A percentile compares a stretch with the other conserved stretches of the same genome.
Conservation (phyloP, 2,888 invertebrate genomes). For the Eupithecia subfuscata region DNA sequence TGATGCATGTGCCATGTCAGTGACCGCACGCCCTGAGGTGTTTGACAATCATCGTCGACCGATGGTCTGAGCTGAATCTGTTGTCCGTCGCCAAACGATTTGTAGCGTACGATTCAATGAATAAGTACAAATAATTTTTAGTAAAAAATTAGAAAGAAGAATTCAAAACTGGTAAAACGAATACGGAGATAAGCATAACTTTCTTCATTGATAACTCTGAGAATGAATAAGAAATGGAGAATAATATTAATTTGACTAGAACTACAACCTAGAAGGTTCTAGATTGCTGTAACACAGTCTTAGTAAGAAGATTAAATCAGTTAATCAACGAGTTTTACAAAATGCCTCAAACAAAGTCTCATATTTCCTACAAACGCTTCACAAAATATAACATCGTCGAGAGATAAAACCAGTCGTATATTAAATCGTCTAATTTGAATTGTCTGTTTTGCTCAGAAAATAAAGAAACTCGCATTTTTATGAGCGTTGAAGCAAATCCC, state of each 20-base stretch:
- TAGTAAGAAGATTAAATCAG: background rate
- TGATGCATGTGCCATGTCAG: conserved; percentile 67
- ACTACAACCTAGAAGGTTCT: background rate
- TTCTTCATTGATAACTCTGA: background rate
- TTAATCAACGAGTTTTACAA: background rate
- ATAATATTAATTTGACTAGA: background rate
- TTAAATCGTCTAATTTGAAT: conserved; percentile 24
- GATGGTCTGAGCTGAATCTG: conserved; percentile 5
- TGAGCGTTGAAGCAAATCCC: conserved; percentile 42
- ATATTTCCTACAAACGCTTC: background rate
- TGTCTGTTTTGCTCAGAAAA: conserved; percentile 30
- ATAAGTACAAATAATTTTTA: background rate
- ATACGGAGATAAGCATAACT: background rate
- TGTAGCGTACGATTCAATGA: background rate
- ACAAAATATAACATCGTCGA: conserved; percentile 4
- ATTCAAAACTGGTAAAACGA: background rate
- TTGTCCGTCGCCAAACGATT: background rate
- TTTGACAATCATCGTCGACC: conserved; percentile 44
- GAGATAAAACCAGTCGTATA: conserved; percentile 14
- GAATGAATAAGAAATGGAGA: background rate
- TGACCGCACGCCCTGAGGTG: conserved; percentile 59
- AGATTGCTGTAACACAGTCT: background rate
- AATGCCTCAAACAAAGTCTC: background rate
- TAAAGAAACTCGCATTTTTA: conserved; percentile 41
- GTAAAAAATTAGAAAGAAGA: background rate